Evolutionary conservation across 2,888 invertebrate genomes (phyloP).

Genomic region (Nomada ferruginata): DNA sequence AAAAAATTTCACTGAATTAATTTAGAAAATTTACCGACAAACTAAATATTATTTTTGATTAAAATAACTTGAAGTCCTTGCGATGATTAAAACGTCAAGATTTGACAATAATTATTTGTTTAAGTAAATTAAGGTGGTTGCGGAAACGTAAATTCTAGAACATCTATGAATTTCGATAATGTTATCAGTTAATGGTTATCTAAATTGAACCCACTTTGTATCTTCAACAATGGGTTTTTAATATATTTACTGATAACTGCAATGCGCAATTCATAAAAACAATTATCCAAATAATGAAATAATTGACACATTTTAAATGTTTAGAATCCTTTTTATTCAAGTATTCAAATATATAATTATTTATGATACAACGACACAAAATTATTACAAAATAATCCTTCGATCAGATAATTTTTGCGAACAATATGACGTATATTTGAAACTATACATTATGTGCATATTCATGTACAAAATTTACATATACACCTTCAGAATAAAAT

Average conservation of each 20-base stretch:
- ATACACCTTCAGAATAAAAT: not conserved
- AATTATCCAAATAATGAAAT: not conserved
- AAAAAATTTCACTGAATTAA: too few species aligned
- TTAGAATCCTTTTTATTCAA: too few species aligned
- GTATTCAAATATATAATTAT: not conserved
- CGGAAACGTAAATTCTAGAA: not conserved
- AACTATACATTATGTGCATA: conserved; percentile 7
- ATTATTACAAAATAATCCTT: not conserved
- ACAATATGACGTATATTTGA: not conserved
- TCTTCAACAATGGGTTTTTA: not conserved
- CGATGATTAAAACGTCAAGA: not conserved
- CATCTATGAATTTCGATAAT: not conserved
- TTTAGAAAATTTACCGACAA: too few species aligned
- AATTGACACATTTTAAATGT: not conserved
- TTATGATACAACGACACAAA: not conserved
- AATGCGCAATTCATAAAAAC: not conserved
- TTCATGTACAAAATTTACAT: not conserved
- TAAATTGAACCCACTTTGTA: not conserved
- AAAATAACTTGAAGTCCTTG: too few species aligned
- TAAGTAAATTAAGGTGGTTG: not conserved
- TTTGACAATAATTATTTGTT: not conserved
- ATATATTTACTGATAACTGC: not conserved
- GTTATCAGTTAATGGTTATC: not conserved
- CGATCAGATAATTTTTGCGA: not conserved
- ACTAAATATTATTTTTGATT: too few species aligned